A percentile compares a stretch with the other conserved stretches of the same genome.
Evolutionary conservation across 2,113 vertebrate genomes (phyloP).

Genomic region (Scomber colias): DNA sequence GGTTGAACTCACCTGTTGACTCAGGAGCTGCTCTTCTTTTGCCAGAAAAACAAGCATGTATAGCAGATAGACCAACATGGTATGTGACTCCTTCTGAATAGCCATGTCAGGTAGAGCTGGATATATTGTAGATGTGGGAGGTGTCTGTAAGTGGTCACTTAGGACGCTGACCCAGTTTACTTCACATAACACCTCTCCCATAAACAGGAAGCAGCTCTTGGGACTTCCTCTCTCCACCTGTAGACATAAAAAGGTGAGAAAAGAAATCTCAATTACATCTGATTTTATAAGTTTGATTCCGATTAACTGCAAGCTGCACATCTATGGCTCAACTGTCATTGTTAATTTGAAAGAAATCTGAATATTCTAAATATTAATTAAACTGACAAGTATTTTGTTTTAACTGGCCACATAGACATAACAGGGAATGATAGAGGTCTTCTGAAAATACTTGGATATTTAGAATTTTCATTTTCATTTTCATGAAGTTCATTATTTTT

Average conservation of each 20-base stretch:
- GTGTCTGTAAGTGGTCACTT: constrained; percentile 88
- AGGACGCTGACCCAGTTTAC: constrained; percentile 97
- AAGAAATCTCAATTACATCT: not conserved
- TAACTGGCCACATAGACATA: not conserved
- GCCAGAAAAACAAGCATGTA: constrained; percentile 95
- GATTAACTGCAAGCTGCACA: not conserved
- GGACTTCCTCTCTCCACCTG: constrained; percentile 98
- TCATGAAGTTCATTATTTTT: no score
- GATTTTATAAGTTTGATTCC: not conserved
- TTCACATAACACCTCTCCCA: constrained; percentile 93
- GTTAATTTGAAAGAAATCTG: not conserved
- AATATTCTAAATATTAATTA: not conserved
- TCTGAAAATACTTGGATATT: not conserved
- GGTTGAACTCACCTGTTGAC: constrained; percentile 84
- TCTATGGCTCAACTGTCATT: not conserved
- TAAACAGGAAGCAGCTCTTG: constrained; percentile 96
- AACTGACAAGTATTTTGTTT: not conserved
- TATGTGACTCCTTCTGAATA: constrained; percentile 70
- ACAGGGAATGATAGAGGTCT: not conserved
- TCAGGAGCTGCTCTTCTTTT: constrained; percentile 92
- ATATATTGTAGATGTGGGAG: constrained; percentile 79
- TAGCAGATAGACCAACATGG: constrained; percentile 94
- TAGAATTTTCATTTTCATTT: no score
- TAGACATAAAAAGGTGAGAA: not conserved
- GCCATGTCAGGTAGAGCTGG: constrained; percentile 39